These are phyloP conservation scores for Sinocyclocheilus rhinocerous DNA, from an alignment of 2,113 vertebrate species.

Conservation along the genomic window DNA sequence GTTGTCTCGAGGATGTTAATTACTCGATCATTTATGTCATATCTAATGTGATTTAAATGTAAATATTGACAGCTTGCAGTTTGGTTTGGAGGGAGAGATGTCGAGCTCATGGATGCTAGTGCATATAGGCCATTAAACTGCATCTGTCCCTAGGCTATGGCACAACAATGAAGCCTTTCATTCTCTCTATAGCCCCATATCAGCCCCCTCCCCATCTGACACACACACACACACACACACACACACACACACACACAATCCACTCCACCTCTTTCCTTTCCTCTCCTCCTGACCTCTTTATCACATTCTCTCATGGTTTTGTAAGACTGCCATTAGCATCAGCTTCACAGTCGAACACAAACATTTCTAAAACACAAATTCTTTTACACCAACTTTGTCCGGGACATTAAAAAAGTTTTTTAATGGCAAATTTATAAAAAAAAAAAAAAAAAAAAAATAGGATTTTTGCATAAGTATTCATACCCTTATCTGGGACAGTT, in stretches of 20 bases:
- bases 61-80: neutral
- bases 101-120: slow-evolving; percentile 2
- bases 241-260: neutral
- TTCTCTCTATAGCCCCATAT: slow-evolving; percentile 35
- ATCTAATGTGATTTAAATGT: slow-evolving; percentile 27
- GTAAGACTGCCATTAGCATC: neutral
- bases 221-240: neutral
- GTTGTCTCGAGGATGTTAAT: neutral
- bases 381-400: neutral
- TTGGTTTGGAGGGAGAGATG: slow-evolving; percentile 25
- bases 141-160: slow-evolving; percentile 36
- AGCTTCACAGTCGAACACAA: neutral
- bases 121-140: slow-evolving; percentile 38
- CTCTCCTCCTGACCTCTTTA: slow-evolving; percentile 29
- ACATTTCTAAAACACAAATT: neutral
- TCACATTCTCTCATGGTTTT: slow-evolving; percentile 13
- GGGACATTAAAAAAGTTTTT: neutral
- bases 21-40: neutral
- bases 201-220: neutral
- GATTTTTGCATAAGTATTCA: no score
- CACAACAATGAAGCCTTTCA: slow-evolving; percentile 54
- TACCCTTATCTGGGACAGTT: no score
- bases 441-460: no score
- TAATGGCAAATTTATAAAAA: neutral
- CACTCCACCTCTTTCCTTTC: neutral